phyloP scores from a whole-genome alignment of 2,113 vertebrate species.

The Hippocampus abdominalis region DNA sequence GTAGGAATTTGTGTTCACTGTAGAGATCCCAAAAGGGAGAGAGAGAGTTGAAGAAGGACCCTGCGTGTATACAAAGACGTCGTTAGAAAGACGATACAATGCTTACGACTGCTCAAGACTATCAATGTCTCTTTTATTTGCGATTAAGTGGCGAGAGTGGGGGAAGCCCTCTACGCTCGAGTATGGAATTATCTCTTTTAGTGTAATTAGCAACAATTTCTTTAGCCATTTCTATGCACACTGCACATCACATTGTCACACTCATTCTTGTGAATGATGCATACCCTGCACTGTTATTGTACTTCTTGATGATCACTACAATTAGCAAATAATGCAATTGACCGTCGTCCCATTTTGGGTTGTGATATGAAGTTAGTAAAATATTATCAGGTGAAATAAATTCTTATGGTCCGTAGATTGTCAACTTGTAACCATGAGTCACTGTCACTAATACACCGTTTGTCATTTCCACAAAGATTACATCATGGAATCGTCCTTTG shows the following conservation, averaged over 20 bases:
- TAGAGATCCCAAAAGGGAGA: conserved; percentile 23
- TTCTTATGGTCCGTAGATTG: background rate
- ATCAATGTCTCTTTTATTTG: too few species aligned
- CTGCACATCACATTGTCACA: too few species aligned
- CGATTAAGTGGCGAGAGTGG: too few species aligned
- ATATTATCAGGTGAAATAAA: background rate
- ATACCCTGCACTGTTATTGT: too few species aligned
- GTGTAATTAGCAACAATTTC: too few species aligned
- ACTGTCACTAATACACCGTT: background rate
- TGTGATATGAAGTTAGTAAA: background rate
- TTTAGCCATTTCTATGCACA: too few species aligned
- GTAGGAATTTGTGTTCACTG: conserved; percentile 41
- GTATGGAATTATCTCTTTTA: too few species aligned
- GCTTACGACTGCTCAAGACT: too few species aligned
- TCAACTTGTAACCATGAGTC: background rate
- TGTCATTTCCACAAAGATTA: background rate
- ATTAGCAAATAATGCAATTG: too few species aligned
- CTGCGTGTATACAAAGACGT: background rate
- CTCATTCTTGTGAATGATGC: too few species aligned
- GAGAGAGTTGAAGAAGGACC: conserved; percentile 13
- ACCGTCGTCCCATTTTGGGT: background rate
- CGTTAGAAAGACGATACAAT: too few species aligned
- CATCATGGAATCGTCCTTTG: background rate
- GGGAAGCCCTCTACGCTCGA: too few species aligned
- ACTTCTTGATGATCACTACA: background rate